These are phyloP conservation scores for Ferrisia virgata DNA, from an alignment of 2,888 invertebrate species.

Conservation along the genomic window DNA sequence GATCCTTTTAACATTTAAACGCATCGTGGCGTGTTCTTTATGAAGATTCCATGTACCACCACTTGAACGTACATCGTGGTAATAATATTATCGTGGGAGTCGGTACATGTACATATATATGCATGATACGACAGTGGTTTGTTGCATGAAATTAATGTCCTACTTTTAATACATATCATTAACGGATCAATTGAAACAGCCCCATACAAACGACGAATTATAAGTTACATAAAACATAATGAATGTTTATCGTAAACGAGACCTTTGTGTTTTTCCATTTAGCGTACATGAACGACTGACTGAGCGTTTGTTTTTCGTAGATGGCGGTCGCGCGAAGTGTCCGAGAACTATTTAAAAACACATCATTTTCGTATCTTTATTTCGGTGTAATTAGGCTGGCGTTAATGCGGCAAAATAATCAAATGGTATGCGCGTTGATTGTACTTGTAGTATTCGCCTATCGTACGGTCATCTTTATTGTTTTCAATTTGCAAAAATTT, in stretches of 20 bases:
- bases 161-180: slow-evolving; percentile 16
- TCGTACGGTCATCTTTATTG: not conserved
- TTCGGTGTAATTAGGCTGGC: not conserved
- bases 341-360: not conserved
- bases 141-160: not conserved
- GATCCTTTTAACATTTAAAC: not conserved
- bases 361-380: not conserved
- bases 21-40: not conserved
- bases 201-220: not conserved
- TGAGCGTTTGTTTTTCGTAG: not conserved
- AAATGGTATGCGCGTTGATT: not conserved
- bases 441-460: not conserved
- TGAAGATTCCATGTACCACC: not conserved
- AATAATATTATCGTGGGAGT: not conserved
- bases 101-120: not conserved
- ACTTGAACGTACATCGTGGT: not conserved
- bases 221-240: not conserved
- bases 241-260: not conserved
- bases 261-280: slow-evolving; percentile 9
- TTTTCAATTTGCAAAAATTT: not conserved
- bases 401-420: not conserved
- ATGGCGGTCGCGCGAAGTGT: not conserved
- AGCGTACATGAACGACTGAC: not conserved
- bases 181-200: not conserved
- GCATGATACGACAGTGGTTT: not conserved